phyloP scores from a whole-genome alignment of 2,888 invertebrate genomes.

The Seira musarum region DNA sequence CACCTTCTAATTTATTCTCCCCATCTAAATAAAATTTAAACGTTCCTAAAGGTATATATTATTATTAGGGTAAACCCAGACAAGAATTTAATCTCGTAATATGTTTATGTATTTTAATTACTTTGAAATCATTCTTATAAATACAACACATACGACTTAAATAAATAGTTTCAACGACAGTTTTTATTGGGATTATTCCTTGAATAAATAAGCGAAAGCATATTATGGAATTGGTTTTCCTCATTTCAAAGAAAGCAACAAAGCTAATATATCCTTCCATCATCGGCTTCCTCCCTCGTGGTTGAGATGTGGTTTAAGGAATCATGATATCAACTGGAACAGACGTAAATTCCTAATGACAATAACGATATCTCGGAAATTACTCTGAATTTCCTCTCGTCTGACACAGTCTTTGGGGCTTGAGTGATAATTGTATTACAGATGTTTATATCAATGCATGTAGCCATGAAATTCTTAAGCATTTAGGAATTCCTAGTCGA shows the following conservation, averaged over 20 bases:
- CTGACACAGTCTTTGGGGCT: not conserved
- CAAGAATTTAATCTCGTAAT: no score
- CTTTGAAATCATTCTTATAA: no score
- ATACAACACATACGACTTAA: no score
- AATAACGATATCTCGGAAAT: not conserved
- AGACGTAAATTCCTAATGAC: not conserved
- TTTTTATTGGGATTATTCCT: no score
- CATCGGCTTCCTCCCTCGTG: slow-evolving; percentile 6
- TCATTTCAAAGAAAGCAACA: not conserved
- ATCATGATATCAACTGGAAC: not conserved
- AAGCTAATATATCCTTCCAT: slow-evolving; percentile 17
- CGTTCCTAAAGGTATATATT: no score
- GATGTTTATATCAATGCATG: slow-evolving; percentile 48
- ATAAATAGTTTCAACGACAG: no score
- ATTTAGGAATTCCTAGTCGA: slow-evolving; percentile 39
- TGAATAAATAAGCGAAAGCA: no score
- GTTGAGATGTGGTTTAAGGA: not conserved
- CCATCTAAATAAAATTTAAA: no score
- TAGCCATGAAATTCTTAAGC: slow-evolving; percentile 47
- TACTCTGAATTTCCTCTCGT: not conserved
- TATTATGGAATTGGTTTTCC: no score
- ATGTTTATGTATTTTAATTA: no score
- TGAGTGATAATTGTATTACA: slow-evolving; percentile 43
- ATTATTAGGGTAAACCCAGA: no score
- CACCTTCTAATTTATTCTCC: no score